Evolutionary conservation across 1,140 invertebrate species (phyloP), one percentile per base, ranked within the genome.

Genomic region (Trichonephila clavipes): DNA sequence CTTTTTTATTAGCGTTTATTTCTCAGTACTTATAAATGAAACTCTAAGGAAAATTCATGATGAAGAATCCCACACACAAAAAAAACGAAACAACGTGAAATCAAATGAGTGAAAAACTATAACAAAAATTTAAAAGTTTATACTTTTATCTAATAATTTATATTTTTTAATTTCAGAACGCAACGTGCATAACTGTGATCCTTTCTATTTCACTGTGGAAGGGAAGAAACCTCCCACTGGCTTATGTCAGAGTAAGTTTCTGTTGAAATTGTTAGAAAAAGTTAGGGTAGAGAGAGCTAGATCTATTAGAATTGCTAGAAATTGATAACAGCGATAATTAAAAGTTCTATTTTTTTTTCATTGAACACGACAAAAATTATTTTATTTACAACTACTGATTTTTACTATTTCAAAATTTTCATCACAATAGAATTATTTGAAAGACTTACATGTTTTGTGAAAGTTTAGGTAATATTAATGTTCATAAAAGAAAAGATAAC

Each of bases 131-230:
- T 8, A 10, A 7, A 51, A 10, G 10, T 51, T 51, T 19, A 83
- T 12, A n/a, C 12, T 58, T 58, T 10, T 58, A 51, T 21, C 21
- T 88, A 21, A 88, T 64, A 24, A 34, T 66, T 40, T 40, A 40
- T 88, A 18, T 12, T 64, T 88, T 66, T 24, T 19, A n/a, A 40
- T 66, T 88, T 64, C 19, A 90, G 88, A 19, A 34, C 72, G 72
- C 69, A 90, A 77, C 24, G 69, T 58, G 12, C 44, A 90, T 61
- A 90, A 81, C 44, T 90, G 88, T 34, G 88, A 90, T 10, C 88
- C 88, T 7, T 90, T 90, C 58, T 90, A 61, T 40, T 90, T 90
- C 28, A 77, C 58, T 34, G 21, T 90, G 7, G 88, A 90, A 82
- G 88, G 88, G 18, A 72, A 59, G 21, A 59, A 81, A 28, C 2